phyloP scores from a whole-genome alignment of 2,797 vertebrate genomes.

The Acridotheres tristis region DNA sequence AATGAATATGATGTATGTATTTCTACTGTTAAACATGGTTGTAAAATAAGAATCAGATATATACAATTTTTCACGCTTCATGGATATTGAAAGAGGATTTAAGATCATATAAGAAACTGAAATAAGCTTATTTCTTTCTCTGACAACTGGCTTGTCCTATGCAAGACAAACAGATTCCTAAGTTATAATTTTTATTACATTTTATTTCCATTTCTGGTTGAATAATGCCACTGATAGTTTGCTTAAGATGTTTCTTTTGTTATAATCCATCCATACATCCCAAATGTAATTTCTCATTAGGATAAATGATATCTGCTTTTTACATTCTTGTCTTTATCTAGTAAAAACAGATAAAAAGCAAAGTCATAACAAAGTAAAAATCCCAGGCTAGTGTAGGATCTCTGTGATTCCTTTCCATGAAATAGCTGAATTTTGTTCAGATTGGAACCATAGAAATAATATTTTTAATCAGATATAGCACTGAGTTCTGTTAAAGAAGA shows the following conservation, averaged over 20 bases:
- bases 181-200: background rate
- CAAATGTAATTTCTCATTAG: background rate
- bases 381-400: background rate
- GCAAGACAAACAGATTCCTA: background rate
- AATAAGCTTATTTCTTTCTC: background rate
- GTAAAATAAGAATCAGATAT: background rate
- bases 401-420: background rate
- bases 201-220: background rate
- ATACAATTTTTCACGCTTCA: background rate
- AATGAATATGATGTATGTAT: background rate
- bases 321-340: background rate
- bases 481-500: background rate
- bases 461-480: background rate
- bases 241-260: background rate
- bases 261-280: background rate
- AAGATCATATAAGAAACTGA: background rate
- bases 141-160: background rate
- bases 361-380: background rate
- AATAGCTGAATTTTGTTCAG: background rate
- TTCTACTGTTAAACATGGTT: background rate
- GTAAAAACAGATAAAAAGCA: background rate
- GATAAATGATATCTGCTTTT: background rate
- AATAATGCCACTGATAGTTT: background rate
- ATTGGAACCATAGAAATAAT: background rate
- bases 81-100: background rate